Evolutionary conservation across 2,888 invertebrate genomes (phyloP).

Genomic region (Agrochola lychnidis): DNA sequence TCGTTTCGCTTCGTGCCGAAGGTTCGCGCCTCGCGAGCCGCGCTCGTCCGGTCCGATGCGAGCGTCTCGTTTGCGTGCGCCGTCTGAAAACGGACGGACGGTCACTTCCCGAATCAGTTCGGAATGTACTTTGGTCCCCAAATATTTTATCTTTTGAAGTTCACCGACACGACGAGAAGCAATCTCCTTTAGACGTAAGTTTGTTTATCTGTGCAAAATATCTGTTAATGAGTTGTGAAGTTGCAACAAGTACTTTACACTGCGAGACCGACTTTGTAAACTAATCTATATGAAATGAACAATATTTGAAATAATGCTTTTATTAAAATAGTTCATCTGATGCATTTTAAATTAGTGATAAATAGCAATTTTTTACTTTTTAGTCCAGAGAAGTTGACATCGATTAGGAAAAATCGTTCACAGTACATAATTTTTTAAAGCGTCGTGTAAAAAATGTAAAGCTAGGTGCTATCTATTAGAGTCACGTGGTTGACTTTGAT

Average conservation of each 20-base stretch:
- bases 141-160: conserved; percentile 58
- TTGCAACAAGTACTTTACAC: conserved; percentile 36
- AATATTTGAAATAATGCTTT: conserved; percentile 61
- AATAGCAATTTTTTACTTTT: conserved; percentile 58
- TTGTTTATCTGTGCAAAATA: conserved; percentile 61
- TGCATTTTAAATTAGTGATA: conserved; percentile 66
- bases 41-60: conserved; percentile 14
- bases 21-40: conserved; percentile 6
- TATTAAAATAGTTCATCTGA: conserved; percentile 63
- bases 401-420: conserved; percentile 42
- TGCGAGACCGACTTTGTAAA: conserved; percentile 50
- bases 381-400: conserved; percentile 47
- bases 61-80: conserved; percentile 20
- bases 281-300: conserved; percentile 59
- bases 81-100: conserved; percentile 18
- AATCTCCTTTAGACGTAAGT: conserved; percentile 66
- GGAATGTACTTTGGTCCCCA: conserved; percentile 59
- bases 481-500: conserved; percentile 52
- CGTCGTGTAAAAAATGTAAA: conserved; percentile 49
- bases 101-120: conserved; percentile 25
- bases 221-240: conserved; percentile 46
- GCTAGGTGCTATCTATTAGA: conserved; percentile 64
- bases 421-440: conserved; percentile 57
- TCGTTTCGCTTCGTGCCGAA: conserved; percentile 30
- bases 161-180: conserved; percentile 62